Percentiles rank a stretch among this genome's conserved stretches.
phyloP scores from a whole-genome alignment of 1,140 invertebrate genomes.

The Spodoptera litura region DNA sequence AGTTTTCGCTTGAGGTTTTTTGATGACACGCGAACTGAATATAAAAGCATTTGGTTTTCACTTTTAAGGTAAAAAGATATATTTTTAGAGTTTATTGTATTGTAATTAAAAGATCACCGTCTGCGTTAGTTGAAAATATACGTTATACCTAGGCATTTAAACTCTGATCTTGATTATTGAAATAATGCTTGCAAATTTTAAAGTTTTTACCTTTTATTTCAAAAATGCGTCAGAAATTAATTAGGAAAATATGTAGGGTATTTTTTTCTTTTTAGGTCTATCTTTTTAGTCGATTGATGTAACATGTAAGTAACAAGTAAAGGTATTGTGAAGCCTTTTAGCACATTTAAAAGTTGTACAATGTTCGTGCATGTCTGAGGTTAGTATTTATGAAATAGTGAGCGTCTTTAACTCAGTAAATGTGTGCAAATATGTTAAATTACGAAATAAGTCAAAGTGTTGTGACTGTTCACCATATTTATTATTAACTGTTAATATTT shows the following conservation, averaged over 20 bases:
- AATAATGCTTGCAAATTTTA: no score
- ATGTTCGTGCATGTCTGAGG: conserved; percentile 21
- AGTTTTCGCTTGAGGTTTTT: conserved; percentile 24
- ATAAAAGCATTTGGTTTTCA: conserved; percentile 21
- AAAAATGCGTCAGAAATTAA: no score
- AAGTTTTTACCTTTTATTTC: no score
- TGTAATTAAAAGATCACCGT: no score
- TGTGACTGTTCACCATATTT: neutral
- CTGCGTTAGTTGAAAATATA: no score
- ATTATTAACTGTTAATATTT: no score
- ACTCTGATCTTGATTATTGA: no score
- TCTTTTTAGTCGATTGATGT: neutral
- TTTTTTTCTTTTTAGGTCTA: neutral
- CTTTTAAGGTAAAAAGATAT: conserved; percentile 18
- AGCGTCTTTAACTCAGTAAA: conserved; percentile 29
- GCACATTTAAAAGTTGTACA: conserved; percentile 35
- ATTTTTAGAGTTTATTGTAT: neutral
- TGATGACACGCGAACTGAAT: conserved; percentile 4
- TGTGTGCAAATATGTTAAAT: conserved; percentile 15
- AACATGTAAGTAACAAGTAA: neutral
- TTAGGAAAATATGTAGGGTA: no score
- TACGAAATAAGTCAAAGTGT: conserved; percentile 1
- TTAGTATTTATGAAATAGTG: conserved; percentile 36
- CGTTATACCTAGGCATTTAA: no score
- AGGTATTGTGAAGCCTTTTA: conserved; percentile 23